A percentile compares a stretch with the other conserved stretches of the same genome.
These are phyloP conservation scores for Thereva unica DNA, from an alignment of 2,888 invertebrate species.

Conservation along the genomic window DNA sequence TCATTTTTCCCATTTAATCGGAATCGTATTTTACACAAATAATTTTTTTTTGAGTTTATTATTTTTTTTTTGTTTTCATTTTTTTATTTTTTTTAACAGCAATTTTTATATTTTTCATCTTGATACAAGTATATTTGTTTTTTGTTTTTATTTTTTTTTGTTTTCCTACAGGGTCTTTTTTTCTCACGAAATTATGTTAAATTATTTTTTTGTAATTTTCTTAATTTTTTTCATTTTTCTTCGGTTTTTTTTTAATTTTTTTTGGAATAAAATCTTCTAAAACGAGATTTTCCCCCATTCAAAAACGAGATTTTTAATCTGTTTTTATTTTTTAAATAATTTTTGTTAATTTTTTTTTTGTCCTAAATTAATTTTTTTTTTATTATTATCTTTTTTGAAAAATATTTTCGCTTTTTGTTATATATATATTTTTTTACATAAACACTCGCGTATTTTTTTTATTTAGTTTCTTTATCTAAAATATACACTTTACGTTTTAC, in stretches of 20 bases:
- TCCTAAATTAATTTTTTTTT: conserved; percentile 4
- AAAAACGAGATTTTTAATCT: neutral
- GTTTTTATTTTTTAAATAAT: neutral
- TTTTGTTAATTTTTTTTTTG: conserved; percentile 6
- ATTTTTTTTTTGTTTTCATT: neutral
- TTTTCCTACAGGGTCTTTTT: conserved; percentile 25
- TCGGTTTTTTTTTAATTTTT: conserved; percentile 12
- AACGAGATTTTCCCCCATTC: conserved; percentile 36
- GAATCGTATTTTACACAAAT: conserved; percentile 34
- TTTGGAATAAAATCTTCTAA: conserved; percentile 35
- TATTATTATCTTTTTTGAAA: conserved; percentile 13
- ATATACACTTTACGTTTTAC: conserved; percentile 4
- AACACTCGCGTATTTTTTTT: neutral
- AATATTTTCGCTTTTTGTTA: conserved; percentile 17
- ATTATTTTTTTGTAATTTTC: no score
- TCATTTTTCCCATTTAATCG: conserved; percentile 25
- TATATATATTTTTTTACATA: no score
- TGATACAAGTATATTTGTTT: conserved; percentile 24
- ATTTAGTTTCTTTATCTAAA: conserved; percentile 29
- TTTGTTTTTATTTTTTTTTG: no score
- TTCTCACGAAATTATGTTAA: conserved; percentile 2
- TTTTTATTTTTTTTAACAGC: conserved; percentile 27
- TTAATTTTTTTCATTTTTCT: neutral
- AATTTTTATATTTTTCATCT: conserved; percentile 26
- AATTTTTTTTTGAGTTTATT: conserved; percentile 21